A percentile compares a stretch with the other conserved stretches of the same genome.
Conservation (phyloP, 2,113 vertebrate species). For the Noturus placidus region DNA sequence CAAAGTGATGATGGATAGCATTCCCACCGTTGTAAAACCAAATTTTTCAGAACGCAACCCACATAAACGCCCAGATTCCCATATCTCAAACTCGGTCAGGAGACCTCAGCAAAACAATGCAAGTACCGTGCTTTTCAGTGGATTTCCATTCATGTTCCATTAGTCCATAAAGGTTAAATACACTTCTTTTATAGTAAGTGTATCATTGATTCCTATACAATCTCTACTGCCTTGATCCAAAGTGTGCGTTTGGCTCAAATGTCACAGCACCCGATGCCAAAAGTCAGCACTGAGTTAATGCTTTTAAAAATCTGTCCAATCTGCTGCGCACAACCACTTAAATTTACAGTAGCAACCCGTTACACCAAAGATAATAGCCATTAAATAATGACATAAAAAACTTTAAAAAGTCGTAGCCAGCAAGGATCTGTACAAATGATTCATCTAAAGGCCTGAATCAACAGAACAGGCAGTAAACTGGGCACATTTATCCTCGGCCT, state of each 20-base stretch:
- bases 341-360: background rate
- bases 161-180: constrained; percentile 19
- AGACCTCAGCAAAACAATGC: background rate
- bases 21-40: background rate
- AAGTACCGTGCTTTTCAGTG: background rate
- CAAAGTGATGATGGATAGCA: background rate
- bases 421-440: background rate
- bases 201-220: background rate
- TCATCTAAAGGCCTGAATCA: background rate
- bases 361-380: background rate
- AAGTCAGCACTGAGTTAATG: constrained; percentile 19
- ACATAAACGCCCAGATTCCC: background rate
- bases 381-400: background rate
- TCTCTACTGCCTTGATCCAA: background rate
- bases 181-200: background rate
- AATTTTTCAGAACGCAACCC: background rate
- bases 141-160: background rate
- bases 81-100: background rate
- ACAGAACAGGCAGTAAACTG: background rate
- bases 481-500: background rate
- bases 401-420: background rate
- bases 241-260: constrained; percentile 15
- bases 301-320: constrained; percentile 18
- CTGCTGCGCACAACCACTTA: background rate
- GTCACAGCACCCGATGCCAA: background rate